Evolutionary conservation across 2,797 vertebrate genomes (phyloP).

Genomic region (Helicolenus hilgendorfi): DNA sequence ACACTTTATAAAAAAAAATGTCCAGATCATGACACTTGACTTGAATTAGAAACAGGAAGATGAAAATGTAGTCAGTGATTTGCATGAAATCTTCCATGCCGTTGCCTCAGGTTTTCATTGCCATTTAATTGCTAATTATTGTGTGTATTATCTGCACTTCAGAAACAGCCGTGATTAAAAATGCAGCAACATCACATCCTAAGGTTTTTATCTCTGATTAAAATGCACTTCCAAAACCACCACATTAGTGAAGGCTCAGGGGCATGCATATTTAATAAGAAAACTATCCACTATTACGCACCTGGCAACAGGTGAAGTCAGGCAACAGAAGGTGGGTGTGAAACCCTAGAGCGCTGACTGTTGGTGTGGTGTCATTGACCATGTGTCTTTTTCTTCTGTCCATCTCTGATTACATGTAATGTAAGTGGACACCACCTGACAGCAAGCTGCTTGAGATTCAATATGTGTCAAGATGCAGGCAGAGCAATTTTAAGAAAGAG

Average conservation of each 20-base stretch:
- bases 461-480: conserved; percentile 6
- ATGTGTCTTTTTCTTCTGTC: conserved; percentile 28
- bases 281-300: conserved; percentile 73
- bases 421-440: conserved; percentile 55
- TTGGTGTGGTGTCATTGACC: conserved; percentile 63
- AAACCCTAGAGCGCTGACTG: conserved; percentile 77
- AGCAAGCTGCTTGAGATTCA: conserved; percentile 28
- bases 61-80: conserved; percentile 1
- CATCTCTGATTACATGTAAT: conserved; percentile 73
- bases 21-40: neutral
- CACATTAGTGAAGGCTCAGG: conserved; percentile 54
- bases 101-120: conserved; percentile 20
- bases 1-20: neutral
- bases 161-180: conserved; percentile 40
- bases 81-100: conserved; percentile 4
- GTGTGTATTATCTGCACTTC: conserved; percentile 21
- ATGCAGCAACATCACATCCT: conserved; percentile 23
- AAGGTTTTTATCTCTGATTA: conserved; percentile 46
- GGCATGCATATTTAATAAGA: conserved; percentile 84
- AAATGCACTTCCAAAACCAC: conserved; percentile 38
- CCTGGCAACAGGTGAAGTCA: conserved; percentile 79
- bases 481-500: conserved; percentile 2
- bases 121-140: conserved; percentile 54
- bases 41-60: neutral
- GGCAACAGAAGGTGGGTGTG: conserved; percentile 75